These are phyloP conservation scores for Phoxinus phoxinus DNA, from an alignment of 2,113 vertebrate species.

Conservation along the genomic window DNA sequence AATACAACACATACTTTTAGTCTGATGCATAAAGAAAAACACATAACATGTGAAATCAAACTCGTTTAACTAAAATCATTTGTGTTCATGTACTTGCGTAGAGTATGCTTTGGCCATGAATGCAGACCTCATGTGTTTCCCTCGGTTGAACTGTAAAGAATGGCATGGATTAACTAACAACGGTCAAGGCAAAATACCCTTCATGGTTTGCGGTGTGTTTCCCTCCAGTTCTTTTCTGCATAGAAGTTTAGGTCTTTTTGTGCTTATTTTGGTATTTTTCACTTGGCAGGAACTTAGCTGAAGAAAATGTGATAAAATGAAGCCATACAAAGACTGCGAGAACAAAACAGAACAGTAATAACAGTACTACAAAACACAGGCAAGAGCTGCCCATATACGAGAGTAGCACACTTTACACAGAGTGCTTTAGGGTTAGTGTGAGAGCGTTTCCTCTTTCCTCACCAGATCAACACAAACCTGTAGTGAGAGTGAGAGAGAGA, in stretches of 20 bases:
- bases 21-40: background rate
- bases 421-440: constrained; percentile 32
- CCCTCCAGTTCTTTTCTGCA: constrained; percentile 12
- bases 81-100: background rate
- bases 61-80: background rate
- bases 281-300: background rate
- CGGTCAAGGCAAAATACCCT: constrained; percentile 43
- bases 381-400: constrained; percentile 18
- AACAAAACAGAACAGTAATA: constrained; percentile 18
- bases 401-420: constrained; percentile 24
- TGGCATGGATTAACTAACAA: constrained; percentile 44
- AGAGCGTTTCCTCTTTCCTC: constrained; percentile 54
- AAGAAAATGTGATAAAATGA: constrained; percentile 25
- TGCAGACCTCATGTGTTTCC: background rate
- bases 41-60: background rate
- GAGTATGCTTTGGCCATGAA: background rate
- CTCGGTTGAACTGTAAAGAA: background rate
- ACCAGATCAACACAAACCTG: constrained; percentile 79
- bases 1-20: background rate
- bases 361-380: constrained; percentile 17
- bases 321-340: constrained; percentile 13
- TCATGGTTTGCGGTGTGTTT: constrained; percentile 35
- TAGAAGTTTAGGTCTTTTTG: background rate
- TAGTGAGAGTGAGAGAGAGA: constrained; percentile 49
- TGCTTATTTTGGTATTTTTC: background rate